Conservation (phyloP, 1,140 invertebrate species). For the Antheraea mylitta region DNA sequence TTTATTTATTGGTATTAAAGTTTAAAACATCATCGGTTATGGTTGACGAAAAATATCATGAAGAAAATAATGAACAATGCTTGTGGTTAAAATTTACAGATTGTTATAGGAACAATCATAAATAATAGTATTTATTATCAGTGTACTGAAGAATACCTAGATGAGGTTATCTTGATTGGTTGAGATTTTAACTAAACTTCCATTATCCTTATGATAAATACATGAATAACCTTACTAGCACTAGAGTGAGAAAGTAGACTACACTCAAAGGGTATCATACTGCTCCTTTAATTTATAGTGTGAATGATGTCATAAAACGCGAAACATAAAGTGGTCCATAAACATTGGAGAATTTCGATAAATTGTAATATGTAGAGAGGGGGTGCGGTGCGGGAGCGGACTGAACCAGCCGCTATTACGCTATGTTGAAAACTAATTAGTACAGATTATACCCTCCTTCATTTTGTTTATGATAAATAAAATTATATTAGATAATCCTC, state of each 20-base stretch:
- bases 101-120: too few species aligned
- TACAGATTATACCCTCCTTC: not conserved
- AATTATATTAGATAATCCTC: not conserved
- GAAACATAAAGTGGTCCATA: constrained; percentile 12
- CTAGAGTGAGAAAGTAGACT: not conserved
- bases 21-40: too few species aligned
- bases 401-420: not conserved
- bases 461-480: constrained; percentile 9
- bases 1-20: too few species aligned
- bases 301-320: constrained; percentile 6
- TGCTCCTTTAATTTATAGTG: not conserved
- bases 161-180: too few species aligned
- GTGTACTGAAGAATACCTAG: too few species aligned
- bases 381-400: not conserved
- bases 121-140: too few species aligned
- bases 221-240: not conserved
- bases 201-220: too few species aligned
- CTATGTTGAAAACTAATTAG: not conserved
- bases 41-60: too few species aligned
- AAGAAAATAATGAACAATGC: too few species aligned
- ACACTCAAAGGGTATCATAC: not conserved
- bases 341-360: constrained; percentile 7
- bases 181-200: too few species aligned
- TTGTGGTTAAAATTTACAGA: too few species aligned
- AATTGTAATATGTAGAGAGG: not conserved